Base-by-base conservation (phyloP, 1,140 invertebrate genomes). In the Pogonomyrmex barbatus region DNA sequence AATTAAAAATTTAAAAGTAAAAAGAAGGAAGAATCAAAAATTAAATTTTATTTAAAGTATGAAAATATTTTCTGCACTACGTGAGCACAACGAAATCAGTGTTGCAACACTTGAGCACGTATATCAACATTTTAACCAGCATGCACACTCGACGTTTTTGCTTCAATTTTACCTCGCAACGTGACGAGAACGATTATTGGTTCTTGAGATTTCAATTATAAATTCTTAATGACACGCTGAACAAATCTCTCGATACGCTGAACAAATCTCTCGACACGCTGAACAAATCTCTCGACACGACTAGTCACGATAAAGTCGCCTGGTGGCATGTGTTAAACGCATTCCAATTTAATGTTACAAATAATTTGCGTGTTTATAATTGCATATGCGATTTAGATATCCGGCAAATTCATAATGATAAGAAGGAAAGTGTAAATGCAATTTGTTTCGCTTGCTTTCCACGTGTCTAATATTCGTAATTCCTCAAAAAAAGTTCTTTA, bases 201-300 rank as follows among this genome's bases (percentile, higher is more conserved):
- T 47, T 83, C 68, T 50, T 30, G n/a, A 68, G 30, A 83, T 83
- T 83, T 75, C 54, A 83, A 83, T 83, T 83, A 83, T 39, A 83
- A 83, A 83, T 83, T 83, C 79, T 83, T 83, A 83, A 83, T 60
- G 79, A 83, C 79, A 42, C 33, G 54, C 54, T 83, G 71, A 75
- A 79, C 33, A 33, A 79, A 42, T 67, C 77, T 67, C 62, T 68
- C n/a, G 42, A 68, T 24, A 68, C 33, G 54, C 54, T 83, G 71
- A 75, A 79, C 33, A 33, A 79, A 42, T 67, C 77, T 67, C 62
- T 68, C n/a, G 24, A 24, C 24, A 24, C 24, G 24, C 24, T 24
- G 24, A 24, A 24, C 24, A 24, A 58, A 58, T 58, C 56, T 24
- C 56, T 58, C 24, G 71, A 75, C 36, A n/a, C 24, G 24, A n/a